Conservation (phyloP, 2,888 invertebrate species). For the Dicyrtoma fusca region DNA sequence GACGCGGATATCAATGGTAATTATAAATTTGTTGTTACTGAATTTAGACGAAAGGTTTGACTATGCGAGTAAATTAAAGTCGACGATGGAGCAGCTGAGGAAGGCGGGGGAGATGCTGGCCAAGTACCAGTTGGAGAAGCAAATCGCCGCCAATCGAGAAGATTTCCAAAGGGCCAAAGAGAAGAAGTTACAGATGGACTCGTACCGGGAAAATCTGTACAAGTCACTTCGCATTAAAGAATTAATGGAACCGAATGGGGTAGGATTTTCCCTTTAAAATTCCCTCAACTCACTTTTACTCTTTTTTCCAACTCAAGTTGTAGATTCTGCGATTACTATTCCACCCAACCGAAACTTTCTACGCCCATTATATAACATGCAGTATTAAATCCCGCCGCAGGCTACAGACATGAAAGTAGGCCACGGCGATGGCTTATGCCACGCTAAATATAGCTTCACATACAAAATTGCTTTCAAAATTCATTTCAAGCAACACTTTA, state of each 20-base stretch:
- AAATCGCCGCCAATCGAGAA: constrained; percentile 87
- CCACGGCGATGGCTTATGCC: too few species aligned
- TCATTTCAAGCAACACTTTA: too few species aligned
- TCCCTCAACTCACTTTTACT: background rate
- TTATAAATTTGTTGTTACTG: too few species aligned
- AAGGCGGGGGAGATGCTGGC: constrained; percentile 87
- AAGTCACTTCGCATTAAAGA: constrained; percentile 74
- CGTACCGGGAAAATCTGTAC: constrained; percentile 76
- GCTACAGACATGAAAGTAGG: too few species aligned
- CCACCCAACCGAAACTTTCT: too few species aligned
- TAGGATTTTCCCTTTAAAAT: constrained; percentile 61
- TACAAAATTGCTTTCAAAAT: too few species aligned
- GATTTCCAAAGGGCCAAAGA: constrained; percentile 89
- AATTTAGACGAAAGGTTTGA: constrained; percentile 88
- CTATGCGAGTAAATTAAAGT: constrained; percentile 87
- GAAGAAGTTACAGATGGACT: constrained; percentile 87
- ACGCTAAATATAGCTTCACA: too few species aligned
- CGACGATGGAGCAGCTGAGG: constrained; percentile 79
- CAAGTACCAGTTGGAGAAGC: constrained; percentile 86
- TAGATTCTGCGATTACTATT: too few species aligned
- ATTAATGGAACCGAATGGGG: constrained; percentile 77
- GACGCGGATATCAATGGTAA: too few species aligned
- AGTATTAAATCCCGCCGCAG: too few species aligned
- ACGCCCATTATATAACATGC: too few species aligned
- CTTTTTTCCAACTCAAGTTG: background rate